Percentiles rank a stretch among this genome's conserved stretches.
Evolutionary conservation across 1,140 invertebrate species (phyloP).

Genomic region (Bombus superbus): DNA sequence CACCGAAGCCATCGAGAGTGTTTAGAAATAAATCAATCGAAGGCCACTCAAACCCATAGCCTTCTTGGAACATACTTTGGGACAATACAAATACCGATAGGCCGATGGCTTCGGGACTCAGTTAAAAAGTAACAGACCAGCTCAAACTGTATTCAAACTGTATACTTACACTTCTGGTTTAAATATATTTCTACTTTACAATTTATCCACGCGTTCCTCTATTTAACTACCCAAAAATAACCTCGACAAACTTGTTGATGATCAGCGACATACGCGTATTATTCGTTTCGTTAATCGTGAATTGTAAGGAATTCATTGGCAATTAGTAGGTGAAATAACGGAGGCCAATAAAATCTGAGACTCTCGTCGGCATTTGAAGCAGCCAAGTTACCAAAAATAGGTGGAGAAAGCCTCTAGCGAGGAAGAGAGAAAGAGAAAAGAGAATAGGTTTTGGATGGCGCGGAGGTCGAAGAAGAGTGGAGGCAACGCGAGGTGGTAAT

Average conservation of each 20-base stretch:
- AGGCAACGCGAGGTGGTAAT: constrained; percentile 76
- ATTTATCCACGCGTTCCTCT: too few species aligned
- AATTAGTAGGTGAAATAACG: not conserved
- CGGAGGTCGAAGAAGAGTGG: constrained; percentile 25
- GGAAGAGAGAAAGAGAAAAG: constrained; percentile 28
- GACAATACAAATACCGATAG: too few species aligned
- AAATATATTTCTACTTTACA: too few species aligned
- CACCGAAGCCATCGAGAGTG: too few species aligned
- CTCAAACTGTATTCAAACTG: too few species aligned
- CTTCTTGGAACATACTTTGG: too few species aligned
- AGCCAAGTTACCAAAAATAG: not conserved
- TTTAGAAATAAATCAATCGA: too few species aligned
- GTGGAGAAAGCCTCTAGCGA: constrained; percentile 1
- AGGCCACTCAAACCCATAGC: too few species aligned
- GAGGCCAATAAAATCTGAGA: not conserved
- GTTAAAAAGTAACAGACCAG: too few species aligned
- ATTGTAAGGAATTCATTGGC: not conserved
- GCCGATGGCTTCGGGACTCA: too few species aligned
- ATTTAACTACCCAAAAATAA: too few species aligned
- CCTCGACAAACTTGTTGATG: not conserved
- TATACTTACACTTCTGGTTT: too few species aligned
- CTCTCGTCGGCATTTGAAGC: constrained; percentile 12
- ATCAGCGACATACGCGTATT: not conserved
- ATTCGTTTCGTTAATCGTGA: not conserved
- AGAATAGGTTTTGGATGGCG: not conserved